phyloP scores from a whole-genome alignment of 2,888 invertebrate genomes.

The Carpatolechia fugitivella region DNA sequence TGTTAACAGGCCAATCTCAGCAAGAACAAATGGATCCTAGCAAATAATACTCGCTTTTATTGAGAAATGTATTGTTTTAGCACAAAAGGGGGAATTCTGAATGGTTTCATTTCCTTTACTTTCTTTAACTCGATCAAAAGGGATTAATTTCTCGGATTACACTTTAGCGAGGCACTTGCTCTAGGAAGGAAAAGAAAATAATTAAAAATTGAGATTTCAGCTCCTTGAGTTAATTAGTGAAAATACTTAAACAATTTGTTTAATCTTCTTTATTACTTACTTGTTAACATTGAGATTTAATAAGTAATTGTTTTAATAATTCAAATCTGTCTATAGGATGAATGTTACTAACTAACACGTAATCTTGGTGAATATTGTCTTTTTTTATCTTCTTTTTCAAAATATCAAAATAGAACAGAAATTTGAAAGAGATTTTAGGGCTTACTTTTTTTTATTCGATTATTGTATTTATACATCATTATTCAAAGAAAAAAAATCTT shows the following conservation, averaged over 20 bases:
- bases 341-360: too few relatives aligned
- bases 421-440: too few relatives aligned
- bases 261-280: not conserved
- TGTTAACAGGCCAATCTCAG: constrained; percentile 47
- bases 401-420: too few relatives aligned
- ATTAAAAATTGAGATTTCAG: not conserved
- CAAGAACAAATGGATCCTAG: constrained; percentile 40
- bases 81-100: constrained; percentile 18
- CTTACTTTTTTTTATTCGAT: too few relatives aligned
- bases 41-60: constrained; percentile 25
- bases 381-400: too few relatives aligned
- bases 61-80: constrained; percentile 29
- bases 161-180: not conserved
- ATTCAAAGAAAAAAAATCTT: too few relatives aligned
- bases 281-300: not conserved
- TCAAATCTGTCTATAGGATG: too few relatives aligned
- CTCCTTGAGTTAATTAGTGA: not conserved
- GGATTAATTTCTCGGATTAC: constrained; percentile 16
- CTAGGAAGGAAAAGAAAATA: not conserved
- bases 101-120: not conserved
- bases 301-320: not conserved
- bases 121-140: constrained; percentile 6
- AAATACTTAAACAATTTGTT: not conserved
- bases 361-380: too few relatives aligned
- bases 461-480: too few relatives aligned